These are phyloP conservation scores for Epizoanthus illoricatus DNA, from an alignment of 92 coral and sea anemone species.

Conservation along the genomic window DNA sequence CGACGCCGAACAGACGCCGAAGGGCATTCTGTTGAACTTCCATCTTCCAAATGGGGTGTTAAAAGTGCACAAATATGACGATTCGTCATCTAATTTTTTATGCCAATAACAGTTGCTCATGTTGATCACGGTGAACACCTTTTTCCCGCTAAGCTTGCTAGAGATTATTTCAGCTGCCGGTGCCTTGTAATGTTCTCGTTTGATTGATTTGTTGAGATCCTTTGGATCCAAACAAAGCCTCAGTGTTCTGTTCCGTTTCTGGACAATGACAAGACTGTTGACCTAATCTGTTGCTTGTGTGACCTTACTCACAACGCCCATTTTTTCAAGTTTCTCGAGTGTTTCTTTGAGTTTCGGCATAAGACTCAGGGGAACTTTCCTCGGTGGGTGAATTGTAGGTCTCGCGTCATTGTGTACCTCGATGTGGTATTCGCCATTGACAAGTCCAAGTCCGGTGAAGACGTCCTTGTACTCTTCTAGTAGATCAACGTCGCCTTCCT, in stretches of 20 bases:
- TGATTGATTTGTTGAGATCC: constrained; percentile 46
- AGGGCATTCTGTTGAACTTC: constrained; percentile 45
- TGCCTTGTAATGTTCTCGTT: constrained; percentile 38
- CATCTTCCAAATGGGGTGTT: constrained; percentile 41
- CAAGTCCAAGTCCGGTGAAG: constrained; percentile 54
- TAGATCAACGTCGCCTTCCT: too few species aligned
- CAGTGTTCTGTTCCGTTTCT: constrained; percentile 50
- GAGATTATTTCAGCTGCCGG: constrained; percentile 56
- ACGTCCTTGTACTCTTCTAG: constrained; percentile 21
- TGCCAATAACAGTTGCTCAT: constrained; percentile 60
- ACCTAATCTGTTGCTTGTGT: constrained; percentile 66
- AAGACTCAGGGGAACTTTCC: constrained; percentile 46
- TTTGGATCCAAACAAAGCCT: constrained; percentile 65
- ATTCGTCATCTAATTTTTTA: constrained; percentile 48
- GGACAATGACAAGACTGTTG: constrained; percentile 52
- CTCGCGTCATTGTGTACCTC: constrained; percentile 37
- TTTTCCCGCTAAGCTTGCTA: constrained; percentile 41
- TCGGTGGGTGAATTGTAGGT: constrained; percentile 53
- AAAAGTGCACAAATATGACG: constrained; percentile 47
- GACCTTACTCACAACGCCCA: constrained; percentile 47
- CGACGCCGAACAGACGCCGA: constrained; percentile 36
- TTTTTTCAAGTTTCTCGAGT: constrained; percentile 35
- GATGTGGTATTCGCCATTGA: constrained; percentile 53
- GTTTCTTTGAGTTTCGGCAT: constrained; percentile 39
- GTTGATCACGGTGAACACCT: constrained; percentile 48